phyloP scores from a whole-genome alignment of 2,113 vertebrate species.

The Pluvialis apricaria region DNA sequence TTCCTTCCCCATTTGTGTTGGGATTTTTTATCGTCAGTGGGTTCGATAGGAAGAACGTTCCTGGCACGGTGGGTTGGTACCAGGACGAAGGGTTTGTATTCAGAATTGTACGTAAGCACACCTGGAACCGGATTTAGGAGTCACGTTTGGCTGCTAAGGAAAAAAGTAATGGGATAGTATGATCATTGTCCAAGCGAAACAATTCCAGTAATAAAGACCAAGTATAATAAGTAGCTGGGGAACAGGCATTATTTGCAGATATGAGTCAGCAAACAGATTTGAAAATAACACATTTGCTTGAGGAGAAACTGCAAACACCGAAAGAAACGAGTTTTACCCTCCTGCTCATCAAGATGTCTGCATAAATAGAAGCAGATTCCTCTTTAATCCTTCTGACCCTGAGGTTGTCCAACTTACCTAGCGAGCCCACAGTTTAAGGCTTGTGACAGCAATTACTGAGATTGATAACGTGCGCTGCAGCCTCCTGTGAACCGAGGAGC shows the following conservation, averaged over 20 bases:
- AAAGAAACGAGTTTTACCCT: neutral
- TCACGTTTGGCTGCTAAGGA: neutral
- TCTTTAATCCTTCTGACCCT: neutral
- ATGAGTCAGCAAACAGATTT: neutral
- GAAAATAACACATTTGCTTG: neutral
- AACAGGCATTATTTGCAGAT: neutral
- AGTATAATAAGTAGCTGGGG: neutral
- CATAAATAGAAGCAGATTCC: neutral
- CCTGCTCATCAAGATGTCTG: neutral
- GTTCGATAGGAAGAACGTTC: neutral
- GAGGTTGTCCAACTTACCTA: neutral
- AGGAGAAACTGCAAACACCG: neutral
- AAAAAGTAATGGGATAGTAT: neutral
- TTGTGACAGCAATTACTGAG: neutral
- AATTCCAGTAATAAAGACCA: neutral
- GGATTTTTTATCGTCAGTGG: neutral
- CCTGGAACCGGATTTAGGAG: neutral
- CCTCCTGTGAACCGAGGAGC: neutral
- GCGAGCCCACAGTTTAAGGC: neutral
- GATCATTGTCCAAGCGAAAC: neutral
- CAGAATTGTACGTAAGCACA: too few species aligned
- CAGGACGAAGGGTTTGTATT: neutral
- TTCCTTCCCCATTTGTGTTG: neutral
- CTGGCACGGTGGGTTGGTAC: neutral
- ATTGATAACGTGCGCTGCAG: neutral